Base-by-base conservation (phyloP, 1,140 invertebrate genomes). In the Dinothrombium tinctorium region DNA sequence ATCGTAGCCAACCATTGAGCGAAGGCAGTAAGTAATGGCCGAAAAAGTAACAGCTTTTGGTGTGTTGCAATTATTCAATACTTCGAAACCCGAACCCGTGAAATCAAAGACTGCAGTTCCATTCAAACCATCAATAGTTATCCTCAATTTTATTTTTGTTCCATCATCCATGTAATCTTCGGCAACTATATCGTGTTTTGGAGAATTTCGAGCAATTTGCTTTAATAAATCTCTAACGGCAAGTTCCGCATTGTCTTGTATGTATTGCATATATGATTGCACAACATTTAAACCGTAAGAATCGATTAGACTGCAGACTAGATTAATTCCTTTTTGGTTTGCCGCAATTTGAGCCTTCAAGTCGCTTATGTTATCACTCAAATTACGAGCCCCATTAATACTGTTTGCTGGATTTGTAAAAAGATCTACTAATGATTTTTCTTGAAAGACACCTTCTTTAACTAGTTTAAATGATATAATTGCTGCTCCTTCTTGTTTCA, bases 11-110 rank as follows among this genome's bases (percentile, higher is more conserved):
- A 99, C 83, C 74, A 99, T 83, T 54, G 84, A 94, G 23, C 94
- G 68, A n/a, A 99, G 60, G 54, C 87, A 95, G 59, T 99, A 99
- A 53, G 98, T 99, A 20, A 99, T 62, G 0, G 89, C 90, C 0
- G 90, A 95, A 24, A 92, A 62, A 4, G 86, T 90, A 39, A 99
- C 84, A 0, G 94, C 90, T 45, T 76, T 66, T 9, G 92, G 92
- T 9, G 90, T 81, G 66, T 99, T 99, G 50, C 81, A 76, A 57
- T 96, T 98, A 8, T 86, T 86, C 75, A 80, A 83, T 3, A 96
- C 83, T 64, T 95, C 77, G 46, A 69, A 68, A 0, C 78, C 75
- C 1, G 80, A 83, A 2, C 80, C 81, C 7, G 72, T 74, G 55
- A 98, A 98, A 63, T 96, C 86, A 57, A 82, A 92, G 11, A 79